Evolutionary conservation across 2,888 invertebrate species (phyloP).

Genomic region (Labia minor): DNA sequence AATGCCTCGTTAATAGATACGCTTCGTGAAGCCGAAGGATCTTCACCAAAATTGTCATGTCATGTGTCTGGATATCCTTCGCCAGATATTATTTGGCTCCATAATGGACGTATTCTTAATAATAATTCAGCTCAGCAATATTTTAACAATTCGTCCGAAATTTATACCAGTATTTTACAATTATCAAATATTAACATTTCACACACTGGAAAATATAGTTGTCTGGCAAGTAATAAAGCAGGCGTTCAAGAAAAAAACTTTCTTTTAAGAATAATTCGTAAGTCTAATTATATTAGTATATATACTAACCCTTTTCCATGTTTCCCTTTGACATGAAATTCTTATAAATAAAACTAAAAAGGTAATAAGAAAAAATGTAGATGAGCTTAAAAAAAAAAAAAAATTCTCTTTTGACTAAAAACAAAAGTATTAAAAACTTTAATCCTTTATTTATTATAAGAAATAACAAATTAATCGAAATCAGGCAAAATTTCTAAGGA

Average conservation of each 20-base stretch:
- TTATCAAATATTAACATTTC: conserved; percentile 8
- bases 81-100: conserved; percentile 28
- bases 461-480: no score
- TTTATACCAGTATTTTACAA: conserved; percentile 1
- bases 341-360: no score
- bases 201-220: conserved; percentile 45
- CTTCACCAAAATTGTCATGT: conserved; percentile 24
- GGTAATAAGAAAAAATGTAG: no score
- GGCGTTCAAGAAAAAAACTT: conserved; percentile 44
- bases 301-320: no score
- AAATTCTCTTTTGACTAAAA: no score
- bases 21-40: conserved; percentile 23
- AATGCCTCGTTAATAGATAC: neutral
- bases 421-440: neutral
- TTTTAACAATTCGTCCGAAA: neutral
- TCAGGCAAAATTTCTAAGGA: no score
- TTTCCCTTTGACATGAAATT: no score
- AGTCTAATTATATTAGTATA: no score
- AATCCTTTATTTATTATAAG: neutral
- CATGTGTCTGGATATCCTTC: conserved; percentile 25
- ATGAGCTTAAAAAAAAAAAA: no score
- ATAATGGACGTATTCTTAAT: conserved; percentile 31
- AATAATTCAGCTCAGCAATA: neutral
- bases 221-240: conserved; percentile 48
- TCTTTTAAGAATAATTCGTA: conserved; percentile 32